phyloP scores from a whole-genome alignment of 2,113 vertebrate species.

The Phaethornis superciliosus region DNA sequence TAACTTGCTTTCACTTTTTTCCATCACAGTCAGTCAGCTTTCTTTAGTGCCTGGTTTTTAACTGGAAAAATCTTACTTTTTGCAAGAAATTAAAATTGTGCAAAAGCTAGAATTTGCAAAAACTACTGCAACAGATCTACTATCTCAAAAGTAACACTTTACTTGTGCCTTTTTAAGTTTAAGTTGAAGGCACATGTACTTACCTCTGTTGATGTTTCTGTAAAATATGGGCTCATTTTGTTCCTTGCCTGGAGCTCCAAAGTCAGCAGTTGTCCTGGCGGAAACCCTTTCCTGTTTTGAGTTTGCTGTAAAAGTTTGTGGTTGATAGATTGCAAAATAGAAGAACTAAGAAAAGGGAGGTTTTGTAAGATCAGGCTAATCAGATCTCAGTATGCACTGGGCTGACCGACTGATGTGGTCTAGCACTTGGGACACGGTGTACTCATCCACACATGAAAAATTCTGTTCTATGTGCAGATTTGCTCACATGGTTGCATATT shows the following conservation, averaged over 20 bases:
- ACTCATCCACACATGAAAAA: neutral
- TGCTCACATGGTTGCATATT: neutral
- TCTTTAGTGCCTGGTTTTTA: neutral
- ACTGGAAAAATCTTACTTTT: neutral
- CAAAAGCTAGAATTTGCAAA: neutral
- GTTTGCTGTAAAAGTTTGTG: conserved; percentile 35
- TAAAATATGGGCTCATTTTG: conserved; percentile 6
- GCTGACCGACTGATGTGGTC: neutral
- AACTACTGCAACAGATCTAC: neutral
- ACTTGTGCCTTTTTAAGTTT: neutral
- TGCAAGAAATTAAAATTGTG: neutral
- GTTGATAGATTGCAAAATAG: conserved; percentile 41
- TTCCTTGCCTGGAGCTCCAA: conserved; percentile 20
- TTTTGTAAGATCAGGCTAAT: conserved; percentile 45
- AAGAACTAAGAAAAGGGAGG: neutral
- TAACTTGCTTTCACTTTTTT: neutral
- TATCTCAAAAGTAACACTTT: neutral
- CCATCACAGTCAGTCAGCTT: neutral
- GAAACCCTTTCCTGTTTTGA: conserved; percentile 47
- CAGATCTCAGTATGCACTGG: neutral
- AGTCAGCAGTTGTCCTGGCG: conserved; percentile 38
- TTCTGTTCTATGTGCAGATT: neutral
- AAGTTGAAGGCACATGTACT: neutral
- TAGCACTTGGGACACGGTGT: neutral
- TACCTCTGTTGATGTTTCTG: neutral